Base-by-base conservation (phyloP, 30 jellyfish, hydroid and myxozoan species). In the Rhopilema esculentum region DNA sequence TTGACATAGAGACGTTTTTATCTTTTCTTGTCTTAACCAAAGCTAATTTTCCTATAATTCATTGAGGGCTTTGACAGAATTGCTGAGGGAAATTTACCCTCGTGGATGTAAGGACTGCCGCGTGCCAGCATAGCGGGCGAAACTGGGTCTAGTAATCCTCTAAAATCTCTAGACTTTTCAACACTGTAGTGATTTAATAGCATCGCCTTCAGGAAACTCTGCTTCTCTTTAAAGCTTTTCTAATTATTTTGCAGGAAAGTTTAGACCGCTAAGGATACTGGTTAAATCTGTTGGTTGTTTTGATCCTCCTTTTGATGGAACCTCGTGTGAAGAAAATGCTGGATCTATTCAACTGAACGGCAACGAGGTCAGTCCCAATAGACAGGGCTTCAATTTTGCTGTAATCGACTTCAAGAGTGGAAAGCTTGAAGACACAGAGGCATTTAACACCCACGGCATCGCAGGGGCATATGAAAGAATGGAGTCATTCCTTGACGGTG, bases 271-370 rank as follows among this genome's bases (percentile, higher is more conserved):
- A 31, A 77, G 82, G 29, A 53, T 91, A 64, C 30, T 83, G 21
- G 89, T 91, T 8, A 85, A 86, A 25, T 96, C 99, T 7, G 91
- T 80, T 27, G 99, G 98, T 63, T 96, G 99, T 79, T 90, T 90
- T 66, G 99, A 96, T 78, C 99, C 99, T 0, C 99, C 99, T 20
- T 87, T 49, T 71, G 97, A 83, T 72, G 99, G 99, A 9, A 77
- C 91, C 86, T 72, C 96, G 65, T 96, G 99, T 68, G 97, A 77
- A 21, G 99, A 88, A 75, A 96, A 97, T 32, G 94, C 91, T 20
- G 99, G 96, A n/a, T 96, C 99, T 17, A 96, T 96, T 0, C 83
- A 66, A 20, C 71, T 96, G 79, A 83, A 96, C 79, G 97, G 98
- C 19, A 51, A 69, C 50, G 99, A 96, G 87, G 63, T 86, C 8